phyloP scores from a whole-genome alignment of 2,888 invertebrate species.

The Xanthia icteritia region DNA sequence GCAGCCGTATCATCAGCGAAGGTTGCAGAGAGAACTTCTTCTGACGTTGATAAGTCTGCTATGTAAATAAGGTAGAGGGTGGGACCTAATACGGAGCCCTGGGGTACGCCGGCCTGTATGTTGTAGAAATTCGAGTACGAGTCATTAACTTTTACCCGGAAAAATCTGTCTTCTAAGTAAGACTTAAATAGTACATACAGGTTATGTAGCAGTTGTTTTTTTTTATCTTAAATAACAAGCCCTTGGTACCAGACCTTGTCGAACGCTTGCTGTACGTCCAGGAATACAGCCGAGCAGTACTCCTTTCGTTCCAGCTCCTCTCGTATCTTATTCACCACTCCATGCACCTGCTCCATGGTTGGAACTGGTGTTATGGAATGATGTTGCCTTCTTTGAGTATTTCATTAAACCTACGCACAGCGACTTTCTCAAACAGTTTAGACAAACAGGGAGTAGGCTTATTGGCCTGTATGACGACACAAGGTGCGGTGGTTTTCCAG shows the following conservation, averaged over 20 bases:
- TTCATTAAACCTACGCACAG: too few species aligned
- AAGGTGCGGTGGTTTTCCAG: not conserved
- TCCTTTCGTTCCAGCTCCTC: too few species aligned
- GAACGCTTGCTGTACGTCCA: conserved; percentile 1
- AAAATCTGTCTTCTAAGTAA: too few species aligned
- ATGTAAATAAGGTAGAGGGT: not conserved
- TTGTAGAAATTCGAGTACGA: not conserved
- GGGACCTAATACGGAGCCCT: not conserved
- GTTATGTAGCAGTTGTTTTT: not conserved
- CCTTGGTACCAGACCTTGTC: not conserved
- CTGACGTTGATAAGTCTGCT: not conserved
- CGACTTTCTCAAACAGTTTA: too few species aligned
- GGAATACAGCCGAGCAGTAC: not conserved
- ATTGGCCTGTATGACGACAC: not conserved
- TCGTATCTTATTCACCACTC: too few species aligned
- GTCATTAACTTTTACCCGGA: not conserved
- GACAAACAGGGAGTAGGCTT: not conserved
- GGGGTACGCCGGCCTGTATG: not conserved
- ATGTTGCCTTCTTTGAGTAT: not conserved
- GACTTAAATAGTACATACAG: too few species aligned
- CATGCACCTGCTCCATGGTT: too few species aligned
- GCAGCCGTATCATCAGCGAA: too few species aligned
- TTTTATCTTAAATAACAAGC: not conserved
- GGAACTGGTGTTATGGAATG: not conserved
- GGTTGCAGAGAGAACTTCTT: not conserved